phyloP scores from a whole-genome alignment of 2,113 vertebrate genomes.

The Grantiella picta region DNA sequence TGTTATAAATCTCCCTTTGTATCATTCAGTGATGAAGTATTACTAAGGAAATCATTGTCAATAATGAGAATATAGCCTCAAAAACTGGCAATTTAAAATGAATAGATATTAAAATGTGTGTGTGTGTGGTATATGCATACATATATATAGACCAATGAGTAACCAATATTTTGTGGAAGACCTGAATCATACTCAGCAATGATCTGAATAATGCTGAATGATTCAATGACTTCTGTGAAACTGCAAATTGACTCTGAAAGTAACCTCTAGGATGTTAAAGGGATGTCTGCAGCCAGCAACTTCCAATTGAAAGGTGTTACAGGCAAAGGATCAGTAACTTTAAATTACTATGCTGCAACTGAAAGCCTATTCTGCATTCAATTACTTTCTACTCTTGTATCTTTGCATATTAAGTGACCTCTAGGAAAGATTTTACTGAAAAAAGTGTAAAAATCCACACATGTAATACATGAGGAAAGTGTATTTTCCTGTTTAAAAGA shows the following conservation, averaged over 20 bases:
- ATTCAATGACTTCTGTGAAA: neutral
- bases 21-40: neutral
- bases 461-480: neutral
- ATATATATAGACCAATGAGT: neutral
- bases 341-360: neutral
- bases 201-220: neutral
- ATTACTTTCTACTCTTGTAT: neutral
- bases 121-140: fast-evolving
- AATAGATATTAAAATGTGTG: neutral
- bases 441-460: neutral
- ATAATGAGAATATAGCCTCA: neutral
- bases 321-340: neutral
- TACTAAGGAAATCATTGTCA: neutral
- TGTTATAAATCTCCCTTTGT: neutral
- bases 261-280: neutral
- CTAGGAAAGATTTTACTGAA: neutral
- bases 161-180: neutral
- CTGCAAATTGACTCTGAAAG: neutral
- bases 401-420: neutral
- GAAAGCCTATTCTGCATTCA: neutral
- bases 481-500: neutral
- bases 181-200: neutral
- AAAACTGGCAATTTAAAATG: neutral
- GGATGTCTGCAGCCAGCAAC: neutral
- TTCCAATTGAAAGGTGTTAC: neutral